Evolutionary conservation across 1,140 invertebrate species (phyloP).

Genomic region (Drosophila baimaii): DNA sequence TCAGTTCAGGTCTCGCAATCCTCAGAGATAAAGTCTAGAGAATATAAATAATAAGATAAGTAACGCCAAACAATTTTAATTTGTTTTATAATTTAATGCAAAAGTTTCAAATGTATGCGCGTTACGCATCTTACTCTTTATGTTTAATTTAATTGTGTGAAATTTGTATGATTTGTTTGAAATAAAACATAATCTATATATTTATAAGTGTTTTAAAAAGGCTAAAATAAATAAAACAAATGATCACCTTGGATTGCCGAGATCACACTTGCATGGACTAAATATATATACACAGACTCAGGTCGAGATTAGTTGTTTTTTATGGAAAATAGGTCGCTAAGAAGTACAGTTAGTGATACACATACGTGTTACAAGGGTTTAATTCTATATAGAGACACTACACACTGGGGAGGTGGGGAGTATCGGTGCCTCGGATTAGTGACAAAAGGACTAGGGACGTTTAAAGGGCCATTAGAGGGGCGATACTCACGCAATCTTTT

Average conservation of each 20-base stretch:
- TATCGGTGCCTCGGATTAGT: conserved; percentile 55
- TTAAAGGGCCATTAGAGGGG: neutral
- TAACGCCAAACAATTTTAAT: no score
- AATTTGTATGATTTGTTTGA: no score
- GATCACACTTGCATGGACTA: conserved; percentile 14
- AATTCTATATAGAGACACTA: conserved; percentile 56
- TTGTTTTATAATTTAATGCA: no score
- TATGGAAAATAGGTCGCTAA: conserved; percentile 8
- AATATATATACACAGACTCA: conserved; percentile 29
- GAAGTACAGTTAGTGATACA: conserved; percentile 50
- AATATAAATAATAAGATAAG: neutral
- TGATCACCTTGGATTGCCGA: conserved; percentile 4
- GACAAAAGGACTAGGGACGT: neutral
- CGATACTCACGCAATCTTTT: conserved; percentile 94
- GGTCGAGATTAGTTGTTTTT: conserved; percentile 19
- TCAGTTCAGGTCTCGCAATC: conserved; percentile 9
- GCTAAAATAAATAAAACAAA: neutral
- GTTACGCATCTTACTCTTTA: neutral
- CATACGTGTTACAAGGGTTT: conserved; percentile 25
- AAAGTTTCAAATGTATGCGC: neutral
- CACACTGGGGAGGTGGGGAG: conserved; percentile 15
- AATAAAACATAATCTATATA: no score
- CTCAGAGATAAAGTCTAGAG: neutral
- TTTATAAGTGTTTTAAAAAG: neutral
- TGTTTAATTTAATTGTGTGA: neutral